phyloP scores from a whole-genome alignment of 2,888 invertebrate species.

The Drosophila nr. perissopoda region DNA sequence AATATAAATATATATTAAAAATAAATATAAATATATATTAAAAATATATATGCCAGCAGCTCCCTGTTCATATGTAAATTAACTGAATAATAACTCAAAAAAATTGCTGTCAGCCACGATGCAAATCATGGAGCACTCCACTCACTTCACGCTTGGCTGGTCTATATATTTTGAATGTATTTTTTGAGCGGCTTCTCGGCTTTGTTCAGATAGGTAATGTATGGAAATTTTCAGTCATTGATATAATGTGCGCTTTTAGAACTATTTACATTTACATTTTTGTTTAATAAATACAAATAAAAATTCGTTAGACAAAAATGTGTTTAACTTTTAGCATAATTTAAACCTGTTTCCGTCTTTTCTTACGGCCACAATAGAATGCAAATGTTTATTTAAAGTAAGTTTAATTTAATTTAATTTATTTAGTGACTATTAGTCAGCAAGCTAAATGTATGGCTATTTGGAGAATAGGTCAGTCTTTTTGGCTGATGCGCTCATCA shows the following conservation, averaged over 20 bases:
- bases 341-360: conserved; percentile 31
- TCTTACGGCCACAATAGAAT: conserved; percentile 9
- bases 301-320: conserved; percentile 6
- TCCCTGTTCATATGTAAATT: conserved; percentile 4
- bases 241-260: conserved; percentile 16
- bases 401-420: conserved; percentile 4
- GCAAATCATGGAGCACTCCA: conserved; percentile 1
- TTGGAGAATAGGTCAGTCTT: background rate
- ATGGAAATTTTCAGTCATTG: conserved; percentile 9
- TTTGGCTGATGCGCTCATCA: background rate
- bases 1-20: background rate
- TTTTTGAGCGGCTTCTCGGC: background rate
- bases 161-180: background rate
- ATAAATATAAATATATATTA: too few species aligned
- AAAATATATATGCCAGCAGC: background rate
- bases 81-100: background rate
- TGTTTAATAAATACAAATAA: conserved; percentile 26
- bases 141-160: conserved; percentile 15
- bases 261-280: conserved; percentile 37
- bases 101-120: background rate
- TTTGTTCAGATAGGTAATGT: background rate
- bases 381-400: conserved; percentile 15
- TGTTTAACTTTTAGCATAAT: conserved; percentile 2
- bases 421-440: conserved; percentile 1
- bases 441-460: background rate